Evolutionary conservation across 2,888 invertebrate species (phyloP), one percentile per base, ranked within the genome.

Genomic region (Sminthurinus aureus): DNA sequence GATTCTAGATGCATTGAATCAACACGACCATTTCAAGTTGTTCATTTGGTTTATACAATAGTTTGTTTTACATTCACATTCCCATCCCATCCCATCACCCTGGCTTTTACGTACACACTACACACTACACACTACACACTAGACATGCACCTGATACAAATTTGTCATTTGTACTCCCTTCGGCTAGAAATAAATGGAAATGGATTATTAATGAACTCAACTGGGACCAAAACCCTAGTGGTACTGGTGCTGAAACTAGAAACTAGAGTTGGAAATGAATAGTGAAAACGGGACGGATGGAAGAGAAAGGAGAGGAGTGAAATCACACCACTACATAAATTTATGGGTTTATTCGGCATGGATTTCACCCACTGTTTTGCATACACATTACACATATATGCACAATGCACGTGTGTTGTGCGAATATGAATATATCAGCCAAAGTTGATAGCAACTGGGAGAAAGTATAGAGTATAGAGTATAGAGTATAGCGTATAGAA

Each of bases 281-380:
- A 71, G 2, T 2, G 1, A 13, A 20, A 24, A 20, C 13, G 1
- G 13, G 4, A 71, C 2, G 22, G 1, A 20, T 20, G n/a, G 71
- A 71, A 71, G 71, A 71, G 71, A 71, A 20, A 71, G 71, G 6
- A 24, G 71, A 71, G 71, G 13, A 13, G 24, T 24, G n/a, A 20
- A 71, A 20, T 71, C 20, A 24, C 24, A 58, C 18, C n/a, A 38
- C 38, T 38, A 38, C 18, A 58, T 13, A 58, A 58, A 58, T 58
- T 58, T 58, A 58, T 58, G 58, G 58, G 18, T 58, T 58, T 58
- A 58, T 58, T 58, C 4, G 18, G 58, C 58, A 58, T 58, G 8
- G 66, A 66, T 66, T 18, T 66, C 66, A 38, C 38, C 6, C 3
- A 6, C 38, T 38, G 38, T 38, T 38, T 38, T 38, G 38, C 38